Conservation (phyloP, 2,797 vertebrate genomes). For the Rhinichthys osculus region DNA sequence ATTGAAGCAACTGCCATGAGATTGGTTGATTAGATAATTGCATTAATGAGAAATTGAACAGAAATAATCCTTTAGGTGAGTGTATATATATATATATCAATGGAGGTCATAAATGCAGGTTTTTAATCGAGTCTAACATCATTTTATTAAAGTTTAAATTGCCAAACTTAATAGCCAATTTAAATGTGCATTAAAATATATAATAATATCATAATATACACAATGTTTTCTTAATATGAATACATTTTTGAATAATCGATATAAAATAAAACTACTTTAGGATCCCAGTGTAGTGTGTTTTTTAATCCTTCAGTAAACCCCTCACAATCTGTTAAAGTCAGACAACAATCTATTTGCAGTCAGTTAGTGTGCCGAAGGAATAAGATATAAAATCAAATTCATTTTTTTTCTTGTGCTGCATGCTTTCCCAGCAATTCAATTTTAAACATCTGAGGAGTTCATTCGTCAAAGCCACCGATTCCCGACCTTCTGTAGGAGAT, state of each 20-base stretch:
- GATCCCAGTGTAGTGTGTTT: not conserved
- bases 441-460: conserved; percentile 61
- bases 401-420: conserved; percentile 26
- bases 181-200: not conserved
- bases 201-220: not conserved
- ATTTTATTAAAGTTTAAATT: not conserved
- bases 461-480: conserved; percentile 59
- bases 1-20: too few species aligned
- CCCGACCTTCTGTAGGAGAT: conserved; percentile 63
- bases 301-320: conserved; percentile 64
- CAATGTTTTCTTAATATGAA: not conserved
- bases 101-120: not conserved
- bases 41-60: too few species aligned
- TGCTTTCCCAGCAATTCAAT: conserved; percentile 58
- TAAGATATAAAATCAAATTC: conserved; percentile 64
- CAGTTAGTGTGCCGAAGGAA: conserved; percentile 11
- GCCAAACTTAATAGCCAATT: not conserved
- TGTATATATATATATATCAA: too few species aligned
- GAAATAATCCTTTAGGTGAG: too few species aligned
- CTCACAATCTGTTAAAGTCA: conserved; percentile 55
- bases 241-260: not conserved
- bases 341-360: conserved; percentile 52
- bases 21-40: too few species aligned
- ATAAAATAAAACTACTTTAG: not conserved
- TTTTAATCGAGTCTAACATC: not conserved